Conservation (phyloP, 2,113 vertebrate species). For the Aythya baeri region DNA sequence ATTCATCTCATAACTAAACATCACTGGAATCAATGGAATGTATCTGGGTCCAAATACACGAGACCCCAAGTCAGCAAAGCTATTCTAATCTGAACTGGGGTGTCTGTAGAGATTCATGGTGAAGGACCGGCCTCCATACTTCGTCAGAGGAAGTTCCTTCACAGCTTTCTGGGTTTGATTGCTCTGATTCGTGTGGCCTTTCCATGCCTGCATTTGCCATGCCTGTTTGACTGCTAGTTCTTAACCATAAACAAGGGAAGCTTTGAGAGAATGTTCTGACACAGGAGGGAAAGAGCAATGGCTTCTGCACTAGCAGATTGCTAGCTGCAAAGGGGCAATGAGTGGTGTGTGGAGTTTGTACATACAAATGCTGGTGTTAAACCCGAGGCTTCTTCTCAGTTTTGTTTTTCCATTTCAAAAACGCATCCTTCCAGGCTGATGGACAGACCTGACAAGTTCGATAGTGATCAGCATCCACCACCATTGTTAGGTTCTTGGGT, state of each 20-base stretch:
- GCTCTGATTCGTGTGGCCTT: conserved; percentile 26
- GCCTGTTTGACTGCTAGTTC: not conserved
- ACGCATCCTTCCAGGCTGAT: not conserved
- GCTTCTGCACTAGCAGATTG: not conserved
- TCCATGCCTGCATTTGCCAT: conserved; percentile 32
- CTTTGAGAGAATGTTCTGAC: not conserved
- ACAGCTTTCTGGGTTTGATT: not conserved
- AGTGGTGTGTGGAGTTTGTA: not conserved
- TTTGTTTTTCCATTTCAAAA: not conserved
- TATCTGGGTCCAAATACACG: conserved; percentile 11
- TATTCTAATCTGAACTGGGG: not conserved
- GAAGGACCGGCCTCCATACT: not conserved
- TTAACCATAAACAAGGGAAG: not conserved
- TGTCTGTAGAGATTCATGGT: not conserved
- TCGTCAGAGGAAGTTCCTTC: not conserved
- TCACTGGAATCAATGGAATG: not conserved
- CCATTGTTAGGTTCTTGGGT: not conserved
- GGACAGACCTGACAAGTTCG: not conserved
- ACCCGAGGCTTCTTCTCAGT: not conserved
- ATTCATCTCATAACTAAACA: not conserved
- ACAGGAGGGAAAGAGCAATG: not conserved
- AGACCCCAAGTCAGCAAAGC: not conserved
- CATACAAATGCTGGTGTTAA: not conserved
- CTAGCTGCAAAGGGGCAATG: not conserved
- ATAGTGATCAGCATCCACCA: not conserved